Conservation (phyloP, 2,888 invertebrate genomes). For the Ferrisia virgata region DNA sequence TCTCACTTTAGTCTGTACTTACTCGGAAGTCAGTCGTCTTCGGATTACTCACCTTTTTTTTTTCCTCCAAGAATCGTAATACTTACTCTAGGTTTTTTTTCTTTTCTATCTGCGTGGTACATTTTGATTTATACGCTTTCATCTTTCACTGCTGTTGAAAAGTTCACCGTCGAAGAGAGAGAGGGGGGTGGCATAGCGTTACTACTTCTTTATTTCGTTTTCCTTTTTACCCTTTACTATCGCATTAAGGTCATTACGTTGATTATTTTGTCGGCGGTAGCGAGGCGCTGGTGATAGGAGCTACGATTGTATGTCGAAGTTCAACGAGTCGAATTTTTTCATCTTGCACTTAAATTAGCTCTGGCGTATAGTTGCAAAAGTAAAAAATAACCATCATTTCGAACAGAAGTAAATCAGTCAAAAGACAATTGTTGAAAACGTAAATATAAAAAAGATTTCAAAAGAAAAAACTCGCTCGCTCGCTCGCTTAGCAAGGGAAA, state of each 20-base stretch:
- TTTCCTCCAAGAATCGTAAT: not conserved
- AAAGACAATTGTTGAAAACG: conserved; percentile 1
- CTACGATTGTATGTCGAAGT: too few species aligned
- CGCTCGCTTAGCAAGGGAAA: too few species aligned
- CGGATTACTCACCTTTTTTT: conserved; percentile 7
- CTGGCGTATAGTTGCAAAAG: not conserved
- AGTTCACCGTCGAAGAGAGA: too few species aligned
- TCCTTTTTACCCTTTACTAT: not conserved
- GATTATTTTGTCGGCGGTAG: not conserved
- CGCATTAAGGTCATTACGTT: conserved; percentile 9
- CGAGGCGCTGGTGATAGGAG: not conserved
- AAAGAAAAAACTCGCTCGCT: not conserved
- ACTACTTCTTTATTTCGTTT: not conserved
- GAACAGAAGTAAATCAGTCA: not conserved
- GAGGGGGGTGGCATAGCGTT: too few species aligned
- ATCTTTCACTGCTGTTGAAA: not conserved
- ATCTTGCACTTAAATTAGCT: not conserved
- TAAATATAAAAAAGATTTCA: not conserved
- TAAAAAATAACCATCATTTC: not conserved
- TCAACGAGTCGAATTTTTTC: not conserved
- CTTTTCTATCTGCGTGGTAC: not conserved
- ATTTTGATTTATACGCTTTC: conserved; percentile 13
- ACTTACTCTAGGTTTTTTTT: too few species aligned
- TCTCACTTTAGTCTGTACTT: not conserved
- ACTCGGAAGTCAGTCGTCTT: not conserved